Evolutionary conservation across 2,113 vertebrate genomes (phyloP), one percentile per base, ranked within the genome.

Genomic region (Aythya baeri): DNA sequence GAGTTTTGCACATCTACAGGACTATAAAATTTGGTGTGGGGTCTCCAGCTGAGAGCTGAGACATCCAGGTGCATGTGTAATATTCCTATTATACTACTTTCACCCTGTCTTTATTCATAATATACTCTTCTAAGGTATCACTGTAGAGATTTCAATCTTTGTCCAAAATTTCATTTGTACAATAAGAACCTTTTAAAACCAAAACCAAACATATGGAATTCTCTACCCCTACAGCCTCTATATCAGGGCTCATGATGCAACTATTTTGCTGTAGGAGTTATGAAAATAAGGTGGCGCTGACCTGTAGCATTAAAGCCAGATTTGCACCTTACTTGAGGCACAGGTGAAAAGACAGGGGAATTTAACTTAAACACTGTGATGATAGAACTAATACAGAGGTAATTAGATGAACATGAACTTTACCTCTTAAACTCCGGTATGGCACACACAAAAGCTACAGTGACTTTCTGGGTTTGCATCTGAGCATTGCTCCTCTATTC

Each of bases 321-420:
- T n/a, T 55, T 73, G 54, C 13, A 41, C 17, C 38, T 83, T 29
- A 18, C 25, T 38, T 52, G 21, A 18, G 11, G 20, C 12, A 32
- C 38, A 41, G 27, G 21, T 63, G 52, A 80, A n/a, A 23, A 74
- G 17, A 32, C 32, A 38, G 20, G 46, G 26, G 10, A 52, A 50
- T 93, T 83, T 36, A 9, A 5, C 9, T 11, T 31, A 18, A 63
- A 29, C 23, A 5, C 18, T 17, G 58, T 11, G 25, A 36, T 58
- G 70, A 2, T 0, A 4, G 6, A 31, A 7, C 15, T 61, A 27
- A 2, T 1, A 32, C 0, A 6, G 73, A 68, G 13, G 41, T 29
- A 57, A 29, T 3, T 22, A 66, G 26, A 23, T 31, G 9, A 80
- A 49, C 1, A 13, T 31, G 29, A 13, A 17, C 9, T 16, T 34